Conservation (phyloP, 2,113 vertebrate species). For the Bambusicola thoracicus region DNA sequence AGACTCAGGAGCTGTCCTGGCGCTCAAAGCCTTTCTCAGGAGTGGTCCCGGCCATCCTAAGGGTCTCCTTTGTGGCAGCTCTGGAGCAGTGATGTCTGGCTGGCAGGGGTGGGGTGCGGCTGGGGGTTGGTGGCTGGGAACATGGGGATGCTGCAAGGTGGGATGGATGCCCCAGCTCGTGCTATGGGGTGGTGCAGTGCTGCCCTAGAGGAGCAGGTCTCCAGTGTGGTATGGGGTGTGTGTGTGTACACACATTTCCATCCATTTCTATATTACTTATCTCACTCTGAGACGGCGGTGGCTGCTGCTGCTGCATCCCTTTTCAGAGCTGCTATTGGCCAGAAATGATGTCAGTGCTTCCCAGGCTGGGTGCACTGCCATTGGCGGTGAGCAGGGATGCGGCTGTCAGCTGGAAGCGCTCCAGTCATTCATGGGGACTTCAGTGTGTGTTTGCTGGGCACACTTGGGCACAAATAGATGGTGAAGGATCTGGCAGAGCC, state of each 20-base stretch:
- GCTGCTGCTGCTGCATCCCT: conserved; percentile 82
- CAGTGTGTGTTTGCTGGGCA: conserved; percentile 60
- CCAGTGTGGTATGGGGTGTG: background rate
- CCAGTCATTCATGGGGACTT: conserved; percentile 90
- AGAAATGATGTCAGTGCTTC: conserved; percentile 95
- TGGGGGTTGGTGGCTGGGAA: background rate
- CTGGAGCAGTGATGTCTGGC: background rate
- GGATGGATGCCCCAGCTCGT: background rate
- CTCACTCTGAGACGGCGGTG: conserved; percentile 59
- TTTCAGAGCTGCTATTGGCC: conserved; percentile 86
- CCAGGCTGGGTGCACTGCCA: conserved; percentile 78
- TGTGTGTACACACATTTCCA: conserved; percentile 37
- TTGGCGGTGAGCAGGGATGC: conserved; percentile 87
- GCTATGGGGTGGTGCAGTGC: accelerated
- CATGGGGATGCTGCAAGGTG: conserved; percentile 28
- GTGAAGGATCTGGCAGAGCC: conserved; percentile 12
- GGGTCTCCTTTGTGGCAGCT: conserved; percentile 40
- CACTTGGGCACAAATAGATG: conserved; percentile 46
- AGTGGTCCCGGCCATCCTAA: background rate
- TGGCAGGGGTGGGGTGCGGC: conserved; percentile 49
- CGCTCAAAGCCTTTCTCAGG: background rate
- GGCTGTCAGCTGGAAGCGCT: conserved; percentile 84
- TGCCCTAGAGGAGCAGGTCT: background rate
- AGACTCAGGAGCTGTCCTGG: background rate
- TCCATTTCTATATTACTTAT: conserved; percentile 71